Evolutionary conservation across 1,140 invertebrate genomes (phyloP), one percentile per base, ranked within the genome.

Genomic region (Pygmarrhopalites habei): DNA sequence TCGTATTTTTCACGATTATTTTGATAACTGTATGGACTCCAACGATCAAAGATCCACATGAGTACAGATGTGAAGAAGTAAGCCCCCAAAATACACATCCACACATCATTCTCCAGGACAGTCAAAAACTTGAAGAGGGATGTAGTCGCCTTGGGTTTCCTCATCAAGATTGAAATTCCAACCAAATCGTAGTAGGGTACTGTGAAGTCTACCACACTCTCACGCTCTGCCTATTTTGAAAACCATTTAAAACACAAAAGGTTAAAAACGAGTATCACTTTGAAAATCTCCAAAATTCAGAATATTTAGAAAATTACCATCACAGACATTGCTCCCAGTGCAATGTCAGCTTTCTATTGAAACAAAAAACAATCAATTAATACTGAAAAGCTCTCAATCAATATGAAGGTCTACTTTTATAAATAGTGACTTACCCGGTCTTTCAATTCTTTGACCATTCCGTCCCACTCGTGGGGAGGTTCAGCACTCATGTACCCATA

Each of bases 61-160:
- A 98, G 78, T 47, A 97, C 83, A 73, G 92, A 93, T 72, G 93
- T 96, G 73, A 95, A 90, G 73, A 95, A 89, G 75, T 96, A 98
- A 0, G 95, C 93, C 0, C 85, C 92, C 52, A 98, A 78, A 72
- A 98, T 97, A 71, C 92, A 96, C 7, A 92, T 80, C 95, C 95
- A 98, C 0, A 98, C 95, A 68, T 93, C 88, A 39, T 56, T 56
- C 39, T 56, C 53, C 28, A 56, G 87, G 85, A 86, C 49, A 1
- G 92, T 95, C 25, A 98, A 81, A 74, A 98, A 98, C 79, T 97
- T 97, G 76, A 98, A 97, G 4, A 98, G 79, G 0, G 92, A 95
- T 7, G 89, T 93, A 29, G 85, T 83, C 0, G 82, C 80, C 69
- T 86, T 85, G 0, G 87, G 84, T 71, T 89, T 83, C 71, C 86